A percentile compares a stretch with the other conserved stretches of the same genome.
These are phyloP conservation scores for Odocoileus virginianus DNA, from an alignment of 2,113 vertebrate species.

Conservation along the genomic window DNA sequence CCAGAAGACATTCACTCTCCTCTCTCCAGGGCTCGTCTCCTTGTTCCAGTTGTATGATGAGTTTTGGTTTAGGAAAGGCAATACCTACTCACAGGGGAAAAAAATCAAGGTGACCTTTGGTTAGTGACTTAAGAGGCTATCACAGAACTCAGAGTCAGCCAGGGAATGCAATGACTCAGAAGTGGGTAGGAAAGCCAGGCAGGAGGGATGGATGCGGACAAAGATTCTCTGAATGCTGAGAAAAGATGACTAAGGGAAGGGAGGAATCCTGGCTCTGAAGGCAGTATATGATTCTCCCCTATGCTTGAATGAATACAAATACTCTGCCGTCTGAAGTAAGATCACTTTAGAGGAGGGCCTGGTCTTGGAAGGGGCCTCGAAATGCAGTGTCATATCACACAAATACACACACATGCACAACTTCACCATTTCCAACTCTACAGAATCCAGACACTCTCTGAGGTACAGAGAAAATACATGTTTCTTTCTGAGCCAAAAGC, in stretches of 20 bases:
- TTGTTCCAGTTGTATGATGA: conserved; percentile 48
- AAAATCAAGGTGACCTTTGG: background rate
- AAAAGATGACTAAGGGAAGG: background rate
- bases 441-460: background rate
- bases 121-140: background rate
- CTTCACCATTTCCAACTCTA: background rate
- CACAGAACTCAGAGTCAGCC: background rate
- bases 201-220: background rate
- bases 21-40: background rate
- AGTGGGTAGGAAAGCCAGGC: background rate
- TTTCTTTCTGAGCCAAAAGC: background rate
- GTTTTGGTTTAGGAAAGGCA: conserved; percentile 29
- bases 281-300: background rate
- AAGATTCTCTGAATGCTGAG: background rate
- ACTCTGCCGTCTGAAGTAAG: background rate
- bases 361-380: background rate
- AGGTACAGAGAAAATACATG: background rate
- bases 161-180: background rate
- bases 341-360: background rate
- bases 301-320: background rate
- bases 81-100: conserved; percentile 25
- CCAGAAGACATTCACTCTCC: background rate
- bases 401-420: background rate
- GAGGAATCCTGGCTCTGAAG: background rate
- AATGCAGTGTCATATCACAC: background rate